Conservation (phyloP, 2,888 invertebrate genomes). For the Pyrgus malvae region DNA sequence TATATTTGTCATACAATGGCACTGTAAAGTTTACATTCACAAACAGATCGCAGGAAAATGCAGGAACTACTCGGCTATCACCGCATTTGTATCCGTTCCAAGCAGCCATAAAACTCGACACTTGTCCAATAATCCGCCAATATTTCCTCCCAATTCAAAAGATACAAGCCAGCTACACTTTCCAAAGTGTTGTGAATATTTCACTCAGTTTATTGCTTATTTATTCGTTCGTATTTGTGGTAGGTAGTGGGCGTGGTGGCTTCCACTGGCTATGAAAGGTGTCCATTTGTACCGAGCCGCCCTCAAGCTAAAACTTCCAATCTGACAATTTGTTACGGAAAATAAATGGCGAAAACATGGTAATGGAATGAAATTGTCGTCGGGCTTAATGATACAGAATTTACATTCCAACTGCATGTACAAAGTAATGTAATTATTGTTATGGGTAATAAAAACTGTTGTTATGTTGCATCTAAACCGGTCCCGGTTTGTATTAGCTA, state of each 20-base stretch:
- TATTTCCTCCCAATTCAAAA: too few relatives aligned
- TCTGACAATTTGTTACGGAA: constrained; percentile 17
- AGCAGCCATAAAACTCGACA: neutral
- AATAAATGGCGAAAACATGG: constrained; percentile 20
- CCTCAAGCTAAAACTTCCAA: constrained; percentile 4
- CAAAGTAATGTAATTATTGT: neutral
- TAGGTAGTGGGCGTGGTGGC: constrained; percentile 50
- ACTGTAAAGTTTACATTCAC: too few relatives aligned
- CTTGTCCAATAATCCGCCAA: too few relatives aligned
- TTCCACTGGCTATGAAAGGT: constrained; percentile 45
- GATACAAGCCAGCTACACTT: neutral
- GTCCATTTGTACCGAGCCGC: constrained; percentile 33
- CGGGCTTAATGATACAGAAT: constrained; percentile 6
- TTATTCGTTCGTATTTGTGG: constrained; percentile 49
- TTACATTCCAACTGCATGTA: neutral
- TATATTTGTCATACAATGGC: too few relatives aligned
- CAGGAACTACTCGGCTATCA: too few relatives aligned
- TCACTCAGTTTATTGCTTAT: constrained; percentile 58
- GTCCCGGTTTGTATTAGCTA: neutral
- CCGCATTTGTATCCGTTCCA: too few relatives aligned
- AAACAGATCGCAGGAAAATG: too few relatives aligned
- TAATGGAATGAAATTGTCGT: constrained; percentile 15
- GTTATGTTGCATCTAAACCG: neutral
- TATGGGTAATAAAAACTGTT: neutral
- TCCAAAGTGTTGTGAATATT: constrained; percentile 40